Evolutionary conservation across 2,888 invertebrate species (phyloP).

Genomic region (Spatulosminthurus flaviceps): DNA sequence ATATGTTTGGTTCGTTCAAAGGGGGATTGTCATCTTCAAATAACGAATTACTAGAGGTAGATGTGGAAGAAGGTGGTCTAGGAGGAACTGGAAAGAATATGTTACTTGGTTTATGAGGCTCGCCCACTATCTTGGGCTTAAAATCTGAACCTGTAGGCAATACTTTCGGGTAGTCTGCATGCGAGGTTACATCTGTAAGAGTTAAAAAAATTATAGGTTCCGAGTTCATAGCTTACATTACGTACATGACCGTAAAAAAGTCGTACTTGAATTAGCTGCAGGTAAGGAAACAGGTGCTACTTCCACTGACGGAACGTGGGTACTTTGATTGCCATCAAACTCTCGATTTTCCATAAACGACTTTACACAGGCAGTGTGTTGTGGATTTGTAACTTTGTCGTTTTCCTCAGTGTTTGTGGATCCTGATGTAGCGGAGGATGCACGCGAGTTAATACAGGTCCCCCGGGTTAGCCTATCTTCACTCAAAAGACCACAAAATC

Average conservation of each 20-base stretch:
- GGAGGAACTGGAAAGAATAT: conserved; percentile 22
- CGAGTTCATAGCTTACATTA: too few relatives aligned
- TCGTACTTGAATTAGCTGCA: too few relatives aligned
- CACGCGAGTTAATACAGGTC: background rate
- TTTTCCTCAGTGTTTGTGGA: background rate
- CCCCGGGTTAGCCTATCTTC: conserved; percentile 42
- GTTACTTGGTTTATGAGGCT: background rate
- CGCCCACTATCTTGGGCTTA: background rate
- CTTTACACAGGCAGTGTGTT: background rate
- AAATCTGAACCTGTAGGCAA: background rate
- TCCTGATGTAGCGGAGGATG: conserved; percentile 20
- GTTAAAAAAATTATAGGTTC: too few relatives aligned
- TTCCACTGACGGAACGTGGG: too few relatives aligned
- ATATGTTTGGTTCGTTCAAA: background rate
- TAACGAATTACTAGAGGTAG: background rate
- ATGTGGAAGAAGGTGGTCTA: conserved; percentile 27
- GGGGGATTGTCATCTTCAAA: conserved; percentile 8
- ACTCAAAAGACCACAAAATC: conserved; percentile 59
- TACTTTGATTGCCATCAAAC: too few relatives aligned
- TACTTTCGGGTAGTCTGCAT: background rate
- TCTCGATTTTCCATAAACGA: too few relatives aligned
- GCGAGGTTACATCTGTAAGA: background rate
- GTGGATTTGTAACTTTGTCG: background rate
- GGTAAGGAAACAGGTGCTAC: too few relatives aligned
- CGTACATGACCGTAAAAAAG: too few relatives aligned